phyloP scores from a whole-genome alignment of 2,888 invertebrate genomes.

The Leptopilina drosophilae region DNA sequence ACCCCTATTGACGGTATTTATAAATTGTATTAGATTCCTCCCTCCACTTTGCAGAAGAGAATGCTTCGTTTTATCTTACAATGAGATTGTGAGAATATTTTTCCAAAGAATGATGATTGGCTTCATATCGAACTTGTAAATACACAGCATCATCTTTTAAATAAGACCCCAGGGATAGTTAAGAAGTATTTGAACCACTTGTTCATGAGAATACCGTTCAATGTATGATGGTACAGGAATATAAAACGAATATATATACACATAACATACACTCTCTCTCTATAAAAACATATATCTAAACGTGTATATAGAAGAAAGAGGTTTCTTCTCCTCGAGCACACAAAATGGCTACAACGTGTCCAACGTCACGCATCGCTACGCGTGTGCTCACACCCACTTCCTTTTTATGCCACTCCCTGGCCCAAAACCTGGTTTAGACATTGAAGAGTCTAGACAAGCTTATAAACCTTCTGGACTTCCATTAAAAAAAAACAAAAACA shows the following conservation, averaged over 20 bases:
- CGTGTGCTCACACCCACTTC: constrained; percentile 77
- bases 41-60: background rate
- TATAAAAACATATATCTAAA: constrained; percentile 8
- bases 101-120: constrained; percentile 26
- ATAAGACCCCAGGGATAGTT: constrained; percentile 38
- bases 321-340: constrained; percentile 62
- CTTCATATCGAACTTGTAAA: constrained; percentile 28
- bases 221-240: background rate
- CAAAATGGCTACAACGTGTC: constrained; percentile 70
- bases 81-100: constrained; percentile 20
- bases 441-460: constrained; percentile 44
- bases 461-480: constrained; percentile 40
- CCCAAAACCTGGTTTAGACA: constrained; percentile 61
- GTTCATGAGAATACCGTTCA: constrained; percentile 36
- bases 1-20: background rate
- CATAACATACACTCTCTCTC: background rate
- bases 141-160: constrained; percentile 29
- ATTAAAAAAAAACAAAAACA: background rate
- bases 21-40: background rate
- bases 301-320: constrained; percentile 51
- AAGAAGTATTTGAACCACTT: constrained; percentile 38
- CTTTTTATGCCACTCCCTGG: constrained; percentile 77
- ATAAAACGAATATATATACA: background rate
- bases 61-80: constrained; percentile 14
- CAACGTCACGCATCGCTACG: constrained; percentile 74